phyloP scores from a whole-genome alignment of 2,888 invertebrate genomes.

The Eupithecia dodoneata region DNA sequence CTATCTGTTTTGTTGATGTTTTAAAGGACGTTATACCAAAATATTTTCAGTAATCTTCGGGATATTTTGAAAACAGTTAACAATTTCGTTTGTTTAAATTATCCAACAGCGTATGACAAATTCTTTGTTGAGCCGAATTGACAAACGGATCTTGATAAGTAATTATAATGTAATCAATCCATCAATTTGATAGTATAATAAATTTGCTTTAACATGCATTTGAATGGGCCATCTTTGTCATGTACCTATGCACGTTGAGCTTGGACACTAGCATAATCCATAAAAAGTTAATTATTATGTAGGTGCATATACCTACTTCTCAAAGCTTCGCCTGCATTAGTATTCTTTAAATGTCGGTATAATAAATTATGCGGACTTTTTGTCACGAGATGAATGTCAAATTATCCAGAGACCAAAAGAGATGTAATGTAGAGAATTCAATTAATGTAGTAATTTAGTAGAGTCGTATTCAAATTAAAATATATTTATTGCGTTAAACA shows the following conservation, averaged over 20 bases:
- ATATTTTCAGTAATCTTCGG: constrained; percentile 28
- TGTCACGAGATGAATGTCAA: constrained; percentile 48
- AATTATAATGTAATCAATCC: constrained; percentile 18
- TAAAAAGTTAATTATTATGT: constrained; percentile 46
- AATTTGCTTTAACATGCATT: constrained; percentile 40
- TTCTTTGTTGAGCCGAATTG: constrained; percentile 16
- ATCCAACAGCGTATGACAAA: constrained; percentile 25
- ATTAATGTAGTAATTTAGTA: constrained; percentile 39
- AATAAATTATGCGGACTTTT: constrained; percentile 50
- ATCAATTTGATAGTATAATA: constrained; percentile 37
- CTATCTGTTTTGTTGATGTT: neutral
- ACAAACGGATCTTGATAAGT: constrained; percentile 15
- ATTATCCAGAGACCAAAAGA: constrained; percentile 42
- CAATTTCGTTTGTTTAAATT: constrained; percentile 23
- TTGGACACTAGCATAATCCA: constrained; percentile 45
- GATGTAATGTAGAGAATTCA: constrained; percentile 11
- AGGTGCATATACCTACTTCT: constrained; percentile 22
- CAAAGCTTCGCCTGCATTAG: constrained; percentile 41
- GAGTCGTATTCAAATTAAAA: constrained; percentile 31
- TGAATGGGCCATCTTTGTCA: constrained; percentile 36
- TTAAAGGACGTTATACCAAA: constrained; percentile 12
- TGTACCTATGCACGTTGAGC: constrained; percentile 36
- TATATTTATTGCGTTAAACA: neutral
- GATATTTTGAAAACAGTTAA: constrained; percentile 34
- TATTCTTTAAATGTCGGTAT: constrained; percentile 46